Percentiles rank a stretch among this genome's conserved stretches.
Conservation (phyloP, 2,888 invertebrate species). For the Drymonia ruficornis region DNA sequence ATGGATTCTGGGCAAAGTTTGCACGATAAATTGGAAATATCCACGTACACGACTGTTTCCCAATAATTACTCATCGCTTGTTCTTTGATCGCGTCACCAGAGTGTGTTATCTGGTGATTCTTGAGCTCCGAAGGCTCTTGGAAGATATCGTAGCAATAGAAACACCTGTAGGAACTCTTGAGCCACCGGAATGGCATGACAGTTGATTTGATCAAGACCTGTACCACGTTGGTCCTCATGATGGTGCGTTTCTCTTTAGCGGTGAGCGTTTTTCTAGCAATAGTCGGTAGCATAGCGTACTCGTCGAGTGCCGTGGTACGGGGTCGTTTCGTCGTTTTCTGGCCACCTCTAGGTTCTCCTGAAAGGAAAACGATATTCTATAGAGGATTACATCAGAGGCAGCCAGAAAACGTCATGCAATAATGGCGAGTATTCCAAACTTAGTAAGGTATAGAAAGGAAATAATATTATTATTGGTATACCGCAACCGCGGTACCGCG, state of each 20-base stretch:
- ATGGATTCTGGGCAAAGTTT: slow-evolving; percentile 61
- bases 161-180: slow-evolving; percentile 76
- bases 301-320: slow-evolving; percentile 5
- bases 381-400: slow-evolving; percentile 42
- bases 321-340: slow-evolving; percentile 41
- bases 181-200: slow-evolving; percentile 78
- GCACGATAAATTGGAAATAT: slow-evolving; percentile 65
- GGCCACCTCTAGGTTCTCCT: slow-evolving; percentile 74
- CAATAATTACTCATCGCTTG: slow-evolving; percentile 75
- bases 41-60: slow-evolving; percentile 73
- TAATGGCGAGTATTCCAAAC: neutral
- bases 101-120: slow-evolving; percentile 60
- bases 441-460: neutral
- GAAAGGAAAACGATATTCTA: slow-evolving; percentile 64
- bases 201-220: slow-evolving; percentile 66
- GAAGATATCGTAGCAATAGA: slow-evolving; percentile 79
- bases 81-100: slow-evolving; percentile 58
- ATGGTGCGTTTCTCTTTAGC: slow-evolving; percentile 65
- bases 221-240: slow-evolving; percentile 68
- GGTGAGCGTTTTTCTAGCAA: slow-evolving; percentile 30
- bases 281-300: slow-evolving; percentile 18
- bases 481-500: too few species aligned
- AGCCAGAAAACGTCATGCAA: slow-evolving; percentile 55
- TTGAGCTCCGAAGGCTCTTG: slow-evolving; percentile 71
- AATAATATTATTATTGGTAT: too few species aligned